Evolutionary conservation across 2,888 invertebrate species (phyloP).

Genomic region (Chrysomela aeneicollis): DNA sequence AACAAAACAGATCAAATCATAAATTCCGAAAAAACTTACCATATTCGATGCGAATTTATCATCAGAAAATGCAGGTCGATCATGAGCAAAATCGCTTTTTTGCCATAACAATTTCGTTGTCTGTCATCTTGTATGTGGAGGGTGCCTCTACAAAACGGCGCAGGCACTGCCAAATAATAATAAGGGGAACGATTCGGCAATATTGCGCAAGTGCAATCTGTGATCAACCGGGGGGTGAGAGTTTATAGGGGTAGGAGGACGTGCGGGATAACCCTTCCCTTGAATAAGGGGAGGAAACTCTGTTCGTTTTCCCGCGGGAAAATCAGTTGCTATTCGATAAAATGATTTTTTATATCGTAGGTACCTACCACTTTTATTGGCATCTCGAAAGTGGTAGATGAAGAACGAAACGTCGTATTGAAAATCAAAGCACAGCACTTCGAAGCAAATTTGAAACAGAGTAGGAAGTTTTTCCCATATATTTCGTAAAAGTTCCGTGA

Average conservation of each 20-base stretch:
- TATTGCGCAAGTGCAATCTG: not conserved
- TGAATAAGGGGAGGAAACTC: too few species aligned
- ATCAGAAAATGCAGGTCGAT: not conserved
- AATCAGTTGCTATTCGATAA: too few species aligned
- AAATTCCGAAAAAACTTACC: not conserved
- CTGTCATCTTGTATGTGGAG: not conserved
- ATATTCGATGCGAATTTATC: not conserved
- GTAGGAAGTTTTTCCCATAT: too few species aligned
- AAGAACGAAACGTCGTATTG: too few species aligned
- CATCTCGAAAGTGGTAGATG: too few species aligned
- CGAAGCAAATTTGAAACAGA: too few species aligned
- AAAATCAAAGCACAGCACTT: too few species aligned
- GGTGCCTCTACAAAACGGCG: not conserved
- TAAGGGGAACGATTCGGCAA: not conserved
- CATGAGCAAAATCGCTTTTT: not conserved
- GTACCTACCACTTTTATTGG: too few species aligned
- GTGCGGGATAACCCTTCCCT: not conserved
- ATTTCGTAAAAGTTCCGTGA: too few species aligned
- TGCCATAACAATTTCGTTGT: not conserved
- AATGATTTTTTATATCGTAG: too few species aligned
- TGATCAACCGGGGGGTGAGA: slow-evolving; percentile 4
- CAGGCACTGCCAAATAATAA: not conserved
- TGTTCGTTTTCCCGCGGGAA: too few species aligned
- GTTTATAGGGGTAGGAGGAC: not conserved
- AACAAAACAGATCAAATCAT: not conserved